Conservation (phyloP, 2,113 vertebrate genomes). For the Mus musculus region DNA sequence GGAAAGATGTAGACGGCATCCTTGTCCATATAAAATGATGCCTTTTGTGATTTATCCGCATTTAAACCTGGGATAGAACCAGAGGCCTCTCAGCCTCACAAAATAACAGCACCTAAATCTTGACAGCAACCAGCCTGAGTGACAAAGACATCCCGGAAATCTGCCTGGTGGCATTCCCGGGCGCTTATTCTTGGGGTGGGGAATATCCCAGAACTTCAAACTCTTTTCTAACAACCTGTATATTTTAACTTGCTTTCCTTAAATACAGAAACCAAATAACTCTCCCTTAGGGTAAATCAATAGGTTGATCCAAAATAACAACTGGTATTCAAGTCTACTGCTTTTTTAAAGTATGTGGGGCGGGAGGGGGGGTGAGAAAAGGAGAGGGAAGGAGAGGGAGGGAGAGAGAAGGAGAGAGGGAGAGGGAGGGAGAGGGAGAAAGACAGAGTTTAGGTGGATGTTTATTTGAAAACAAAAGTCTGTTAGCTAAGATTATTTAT, state of each 20-base stretch:
- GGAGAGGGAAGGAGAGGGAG: too few relatives aligned
- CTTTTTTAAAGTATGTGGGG: not conserved
- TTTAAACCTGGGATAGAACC: constrained; percentile 65
- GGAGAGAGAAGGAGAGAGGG: too few relatives aligned
- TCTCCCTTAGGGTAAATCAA: not conserved
- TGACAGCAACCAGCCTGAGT: constrained; percentile 19
- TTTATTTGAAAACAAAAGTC: constrained; percentile 41
- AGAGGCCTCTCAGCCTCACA: constrained; percentile 43
- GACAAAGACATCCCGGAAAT: not conserved
- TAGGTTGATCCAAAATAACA: constrained; percentile 13
- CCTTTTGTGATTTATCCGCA: constrained; percentile 81
- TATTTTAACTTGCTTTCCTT: constrained; percentile 39
- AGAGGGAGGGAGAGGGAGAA: too few relatives aligned
- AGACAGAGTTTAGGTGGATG: not conserved
- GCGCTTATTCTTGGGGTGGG: not conserved
- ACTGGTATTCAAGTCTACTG: not conserved
- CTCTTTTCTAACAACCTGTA: not conserved
- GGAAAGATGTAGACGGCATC: constrained; percentile 84
- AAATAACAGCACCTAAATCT: not conserved
- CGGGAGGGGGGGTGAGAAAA: too few relatives aligned
- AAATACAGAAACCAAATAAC: not conserved
- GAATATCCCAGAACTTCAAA: not conserved
- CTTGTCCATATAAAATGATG: constrained; percentile 77
- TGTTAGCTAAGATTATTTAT: constrained; percentile 26
- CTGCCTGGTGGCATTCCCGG: not conserved